These are phyloP conservation scores for Neosilurus hyrtlii DNA, from an alignment of 2,797 vertebrate genomes.

Conservation along the genomic window DNA sequence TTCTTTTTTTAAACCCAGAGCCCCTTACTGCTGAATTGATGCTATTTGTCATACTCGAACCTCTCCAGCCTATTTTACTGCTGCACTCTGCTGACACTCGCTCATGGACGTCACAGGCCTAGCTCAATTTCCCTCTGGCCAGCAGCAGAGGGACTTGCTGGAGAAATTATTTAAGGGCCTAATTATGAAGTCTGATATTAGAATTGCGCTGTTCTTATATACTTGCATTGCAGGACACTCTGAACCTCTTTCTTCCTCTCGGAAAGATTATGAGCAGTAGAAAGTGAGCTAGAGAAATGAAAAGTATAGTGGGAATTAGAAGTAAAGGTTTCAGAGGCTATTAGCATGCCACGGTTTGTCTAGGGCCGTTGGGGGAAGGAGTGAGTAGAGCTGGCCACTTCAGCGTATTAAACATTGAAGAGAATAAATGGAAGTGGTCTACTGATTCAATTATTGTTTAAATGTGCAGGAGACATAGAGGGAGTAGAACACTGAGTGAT, in stretches of 20 bases:
- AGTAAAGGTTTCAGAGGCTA: constrained; percentile 36
- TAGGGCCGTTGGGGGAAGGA: not conserved
- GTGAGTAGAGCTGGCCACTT: constrained; percentile 30
- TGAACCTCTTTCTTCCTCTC: constrained; percentile 1
- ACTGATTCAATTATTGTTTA: constrained; percentile 45
- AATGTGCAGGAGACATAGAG: constrained; percentile 30
- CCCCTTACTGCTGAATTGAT: constrained; percentile 25
- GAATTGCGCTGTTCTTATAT: constrained; percentile 51
- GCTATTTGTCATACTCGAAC: constrained; percentile 35
- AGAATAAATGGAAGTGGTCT: constrained; percentile 25
- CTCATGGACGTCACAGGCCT: constrained; percentile 23
- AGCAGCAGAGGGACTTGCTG: constrained; percentile 37
- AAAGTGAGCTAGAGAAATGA: constrained; percentile 37
- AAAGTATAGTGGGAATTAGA: constrained; percentile 31
- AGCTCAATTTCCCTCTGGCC: constrained; percentile 37
- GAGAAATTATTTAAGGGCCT: constrained; percentile 52
- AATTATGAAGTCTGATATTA: constrained; percentile 49
- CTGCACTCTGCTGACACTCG: constrained; percentile 14
- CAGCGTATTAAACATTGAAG: constrained; percentile 29
- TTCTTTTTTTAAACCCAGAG: constrained; percentile 13
- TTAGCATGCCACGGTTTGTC: constrained; percentile 39
- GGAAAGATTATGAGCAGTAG: constrained; percentile 41
- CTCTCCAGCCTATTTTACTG: constrained; percentile 35
- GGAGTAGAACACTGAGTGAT: constrained; percentile 9
- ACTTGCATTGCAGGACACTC: constrained; percentile 47